Base-by-base conservation (phyloP, 35 echinoderm and acorn worm species). In the Hemicentrotus pulcherrimus region DNA sequence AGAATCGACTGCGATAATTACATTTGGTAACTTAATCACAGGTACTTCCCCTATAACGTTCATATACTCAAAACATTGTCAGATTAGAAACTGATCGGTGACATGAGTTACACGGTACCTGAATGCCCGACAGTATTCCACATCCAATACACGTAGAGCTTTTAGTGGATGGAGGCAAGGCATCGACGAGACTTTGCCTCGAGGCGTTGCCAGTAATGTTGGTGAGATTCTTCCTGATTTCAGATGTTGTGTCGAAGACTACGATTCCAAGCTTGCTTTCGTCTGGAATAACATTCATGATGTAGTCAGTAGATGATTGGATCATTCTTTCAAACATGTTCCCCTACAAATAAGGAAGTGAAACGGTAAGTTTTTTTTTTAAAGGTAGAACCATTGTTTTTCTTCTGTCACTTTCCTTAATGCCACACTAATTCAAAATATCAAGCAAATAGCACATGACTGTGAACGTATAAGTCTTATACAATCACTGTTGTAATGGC, bases 291-390 rank as follows among this genome's bases (percentile, higher is more conserved):
- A 93, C 46, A 58, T 93, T 93, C 48, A 48, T 47, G 48, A 93
- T 93, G 91, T 93, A 93, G 45, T 93, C 91, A 31, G 91, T 93
- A 31, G 91, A 93, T 58, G 91, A 47, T 48, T 47, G 48, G 16
- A 93, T 93, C 91, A 93, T 58, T 8, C 46, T 50, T 18, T 90
- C 88, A 47, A 90, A 90, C 88, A 32, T 22, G 65, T 28, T 78
- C 0, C 65, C 65, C 65, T 28, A 55, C 7, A n/a, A 78, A 78
- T 78, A 15, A 71, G 16, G 22, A 78, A 0, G 65, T 28, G 0
- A 28, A 22, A 28, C 65, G 7, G 65, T 28, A 2, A 78, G 16
- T 28, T 78, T 3, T 28, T n/a, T n/a, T n/a, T n/a, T n/a, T n/a
- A n/a, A n/a, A n/a, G 19, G 2, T 78, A 16, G 12, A 59, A 59